phyloP scores from a whole-genome alignment of 1,140 invertebrate species.

The Hirudo medicinalis region DNA sequence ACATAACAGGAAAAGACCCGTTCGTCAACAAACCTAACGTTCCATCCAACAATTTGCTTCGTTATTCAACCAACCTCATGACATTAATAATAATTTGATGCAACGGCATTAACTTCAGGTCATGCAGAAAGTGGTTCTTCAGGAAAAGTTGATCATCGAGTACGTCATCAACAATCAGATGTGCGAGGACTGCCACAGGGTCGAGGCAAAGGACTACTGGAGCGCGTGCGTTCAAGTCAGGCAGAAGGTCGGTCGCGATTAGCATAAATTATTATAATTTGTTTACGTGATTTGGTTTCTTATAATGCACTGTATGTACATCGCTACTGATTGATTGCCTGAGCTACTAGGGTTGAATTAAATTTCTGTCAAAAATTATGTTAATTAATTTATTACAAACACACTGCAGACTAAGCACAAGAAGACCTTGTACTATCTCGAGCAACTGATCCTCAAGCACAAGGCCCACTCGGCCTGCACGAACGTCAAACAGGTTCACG shows the following conservation, averaged over 20 bases:
- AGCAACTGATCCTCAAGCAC: slow-evolving; percentile 91
- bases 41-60: no score
- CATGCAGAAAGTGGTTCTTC: background rate
- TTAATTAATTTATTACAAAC: background rate
- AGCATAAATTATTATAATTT: no score
- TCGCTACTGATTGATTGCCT: background rate
- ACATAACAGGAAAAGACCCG: no score
- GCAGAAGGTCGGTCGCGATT: slow-evolving; percentile 40
- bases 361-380: background rate
- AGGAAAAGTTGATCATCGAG: slow-evolving; percentile 83
- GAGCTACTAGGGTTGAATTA: no score
- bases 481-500: slow-evolving; percentile 82
- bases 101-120: background rate
- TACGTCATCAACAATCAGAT: slow-evolving; percentile 80
- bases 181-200: slow-evolving; percentile 91
- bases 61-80: no score
- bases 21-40: background rate
- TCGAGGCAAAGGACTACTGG: slow-evolving; percentile 97
- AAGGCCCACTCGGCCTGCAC: slow-evolving; percentile 68
- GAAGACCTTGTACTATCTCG: slow-evolving; percentile 95
- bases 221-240: slow-evolving; percentile 61
- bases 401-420: slow-evolving; percentile 74
- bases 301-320: background rate
- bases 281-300: background rate
- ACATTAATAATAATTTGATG: no score